Percentiles rank a stretch among this genome's conserved stretches.
phyloP scores from a whole-genome alignment of 1,140 invertebrate genomes.

The Zaprionus davidi region DNA sequence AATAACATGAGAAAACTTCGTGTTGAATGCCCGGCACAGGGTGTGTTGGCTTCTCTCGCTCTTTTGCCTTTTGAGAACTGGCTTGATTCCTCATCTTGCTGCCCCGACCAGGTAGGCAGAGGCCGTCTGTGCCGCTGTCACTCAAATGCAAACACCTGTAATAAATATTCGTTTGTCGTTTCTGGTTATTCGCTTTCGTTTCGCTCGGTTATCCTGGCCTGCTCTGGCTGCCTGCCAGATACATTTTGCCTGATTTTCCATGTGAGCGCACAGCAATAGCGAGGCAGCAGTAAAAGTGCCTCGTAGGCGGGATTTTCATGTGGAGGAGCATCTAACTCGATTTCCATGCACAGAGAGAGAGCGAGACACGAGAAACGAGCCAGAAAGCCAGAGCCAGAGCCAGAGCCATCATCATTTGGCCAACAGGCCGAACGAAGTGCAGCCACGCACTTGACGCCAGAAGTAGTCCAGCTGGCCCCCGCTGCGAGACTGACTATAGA shows the following conservation, averaged over 20 bases:
- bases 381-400: constrained; percentile 17
- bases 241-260: constrained; percentile 79
- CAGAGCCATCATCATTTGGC: constrained; percentile 28
- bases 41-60: background rate
- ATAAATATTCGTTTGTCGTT: constrained; percentile 82
- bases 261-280: constrained; percentile 60
- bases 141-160: constrained; percentile 81
- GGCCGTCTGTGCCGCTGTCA: constrained; percentile 55
- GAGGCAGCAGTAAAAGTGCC: constrained; percentile 54
- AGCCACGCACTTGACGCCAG: constrained; percentile 55
- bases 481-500: too few species aligned
- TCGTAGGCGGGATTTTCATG: constrained; percentile 61
- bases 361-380: background rate
- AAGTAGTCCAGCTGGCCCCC: constrained; percentile 8
- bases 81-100: background rate
- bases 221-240: constrained; percentile 67
- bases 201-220: constrained; percentile 70
- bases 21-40: too few species aligned
- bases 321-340: constrained; percentile 41
- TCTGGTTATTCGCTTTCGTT: constrained; percentile 54
- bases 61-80: background rate
- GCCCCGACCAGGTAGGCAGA: background rate
- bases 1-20: background rate
- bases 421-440: constrained; percentile 55
- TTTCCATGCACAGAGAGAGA: constrained; percentile 35